Base-by-base conservation (phyloP, 2,113 vertebrate genomes). In the Megatriorchis doriae region DNA sequence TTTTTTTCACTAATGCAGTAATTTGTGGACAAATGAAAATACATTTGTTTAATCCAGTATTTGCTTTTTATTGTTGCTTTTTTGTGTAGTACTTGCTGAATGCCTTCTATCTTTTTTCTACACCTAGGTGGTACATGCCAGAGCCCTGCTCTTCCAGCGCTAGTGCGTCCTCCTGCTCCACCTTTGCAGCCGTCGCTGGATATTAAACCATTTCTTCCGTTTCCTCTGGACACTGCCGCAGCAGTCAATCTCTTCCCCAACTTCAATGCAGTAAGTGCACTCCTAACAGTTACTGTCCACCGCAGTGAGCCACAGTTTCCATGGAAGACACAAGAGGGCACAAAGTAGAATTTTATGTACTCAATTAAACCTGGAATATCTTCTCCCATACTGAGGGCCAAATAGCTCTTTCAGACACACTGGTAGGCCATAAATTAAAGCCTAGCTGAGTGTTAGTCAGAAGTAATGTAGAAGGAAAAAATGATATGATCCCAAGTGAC, bases 171-270 rank as follows among this genome's bases (percentile, higher is more conserved):
- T 94, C 96, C 99, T 90, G 97, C 99, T 47, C 98, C 99, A 10
- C 96, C 98, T 68, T 38, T 99, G 97, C 99, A 99, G 65, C 98
- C 98, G 3, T 98, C 99, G 16, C 97, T 99, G 98, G 98, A 98
- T 95, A 98, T 99, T 96, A 99, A 99, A 98, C 99, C 98, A 36
- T 99, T 99, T 91, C 98, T 99, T 92, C 99, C 99, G 0, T 99
- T 99, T 93, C 98, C 99, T 43, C 97, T 99, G 95, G 99, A 99
- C 70, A 97, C 98, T 40, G 97, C 98, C 0, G 98, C 99, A 1
- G 98, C 99, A 26, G 97, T 99, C 96, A 98, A 99, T 96, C 98
- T 99, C 86, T 99, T 99, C 97, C 99, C 99, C 62, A 99, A 99
- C 95, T 99, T 99, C 98, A 99, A 98, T 97, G 96, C 98, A 97